Evolutionary conservation across 1,140 invertebrate genomes (phyloP).

Genomic region (Apis cerana): DNA sequence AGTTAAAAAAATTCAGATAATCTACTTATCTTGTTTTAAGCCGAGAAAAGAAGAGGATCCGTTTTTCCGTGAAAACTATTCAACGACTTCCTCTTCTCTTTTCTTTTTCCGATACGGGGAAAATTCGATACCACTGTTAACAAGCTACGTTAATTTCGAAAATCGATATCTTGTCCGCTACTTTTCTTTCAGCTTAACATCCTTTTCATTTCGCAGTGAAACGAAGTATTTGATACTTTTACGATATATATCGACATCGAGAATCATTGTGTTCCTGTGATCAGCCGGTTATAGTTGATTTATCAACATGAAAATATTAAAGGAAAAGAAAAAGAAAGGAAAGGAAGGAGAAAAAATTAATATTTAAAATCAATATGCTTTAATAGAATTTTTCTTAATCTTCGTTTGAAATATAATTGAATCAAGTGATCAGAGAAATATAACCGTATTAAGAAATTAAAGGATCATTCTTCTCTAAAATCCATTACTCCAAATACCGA

Average conservation of each 20-base stretch:
- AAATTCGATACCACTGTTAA: constrained; percentile 2
- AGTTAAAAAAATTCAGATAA: too few relatives aligned
- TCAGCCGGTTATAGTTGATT: neutral
- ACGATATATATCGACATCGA: neutral
- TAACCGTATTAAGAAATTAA: too few relatives aligned
- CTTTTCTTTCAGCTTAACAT: constrained; percentile 6
- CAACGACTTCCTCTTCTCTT: neutral
- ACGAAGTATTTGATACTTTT: neutral
- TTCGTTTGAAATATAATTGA: too few relatives aligned
- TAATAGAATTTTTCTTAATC: too few relatives aligned
- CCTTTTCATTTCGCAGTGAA: neutral
- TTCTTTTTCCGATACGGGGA: too few relatives aligned
- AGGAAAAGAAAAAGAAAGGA: too few relatives aligned
- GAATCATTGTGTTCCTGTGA: neutral
- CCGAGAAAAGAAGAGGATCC: neutral
- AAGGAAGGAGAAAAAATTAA: too few relatives aligned
- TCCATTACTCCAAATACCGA: neutral
- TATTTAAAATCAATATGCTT: too few relatives aligned
- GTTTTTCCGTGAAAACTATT: neutral
- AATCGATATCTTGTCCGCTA: neutral
- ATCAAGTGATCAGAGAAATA: too few relatives aligned
- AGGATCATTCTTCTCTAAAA: neutral
- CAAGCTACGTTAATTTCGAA: constrained; percentile 24
- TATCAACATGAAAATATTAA: too few relatives aligned
- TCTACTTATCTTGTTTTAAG: too few relatives aligned